These are phyloP conservation scores for Eublepharis macularius DNA, from an alignment of 2,113 vertebrate genomes.

Conservation along the genomic window DNA sequence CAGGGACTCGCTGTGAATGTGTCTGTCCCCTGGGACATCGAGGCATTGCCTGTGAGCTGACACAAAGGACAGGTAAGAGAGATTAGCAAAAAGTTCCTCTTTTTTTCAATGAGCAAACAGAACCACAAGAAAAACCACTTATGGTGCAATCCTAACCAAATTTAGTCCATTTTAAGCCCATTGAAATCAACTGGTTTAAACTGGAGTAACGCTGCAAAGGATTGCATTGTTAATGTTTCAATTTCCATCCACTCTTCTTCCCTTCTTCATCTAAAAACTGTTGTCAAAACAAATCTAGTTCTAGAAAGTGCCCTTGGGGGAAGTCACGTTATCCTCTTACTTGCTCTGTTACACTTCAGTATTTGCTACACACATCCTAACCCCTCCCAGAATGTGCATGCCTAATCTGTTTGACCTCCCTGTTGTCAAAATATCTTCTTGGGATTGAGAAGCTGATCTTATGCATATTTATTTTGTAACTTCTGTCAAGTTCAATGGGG, in stretches of 20 bases:
- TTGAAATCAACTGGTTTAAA: no score
- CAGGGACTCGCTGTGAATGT: constrained; percentile 86
- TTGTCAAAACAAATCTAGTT: background rate
- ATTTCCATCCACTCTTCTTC: background rate
- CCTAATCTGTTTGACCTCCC: background rate
- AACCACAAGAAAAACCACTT: background rate
- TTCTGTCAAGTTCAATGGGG: no score
- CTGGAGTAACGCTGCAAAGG: background rate
- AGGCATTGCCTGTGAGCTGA: constrained; percentile 85
- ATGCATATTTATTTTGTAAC: no score
- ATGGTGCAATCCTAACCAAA: no score
- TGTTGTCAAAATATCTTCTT: no score
- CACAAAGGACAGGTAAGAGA: constrained; percentile 72
- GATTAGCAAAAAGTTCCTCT: background rate
- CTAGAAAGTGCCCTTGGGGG: background rate
- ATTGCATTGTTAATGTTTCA: background rate
- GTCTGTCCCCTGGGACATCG: constrained; percentile 83
- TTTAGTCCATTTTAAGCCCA: no score
- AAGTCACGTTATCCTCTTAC: no score
- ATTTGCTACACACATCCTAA: background rate
- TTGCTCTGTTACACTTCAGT: no score
- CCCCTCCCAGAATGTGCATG: background rate
- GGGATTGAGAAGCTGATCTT: no score
- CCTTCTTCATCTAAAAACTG: background rate
- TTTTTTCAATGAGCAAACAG: background rate